Conservation (phyloP, 2,113 vertebrate species). For the Anoplopoma fimbria region DNA sequence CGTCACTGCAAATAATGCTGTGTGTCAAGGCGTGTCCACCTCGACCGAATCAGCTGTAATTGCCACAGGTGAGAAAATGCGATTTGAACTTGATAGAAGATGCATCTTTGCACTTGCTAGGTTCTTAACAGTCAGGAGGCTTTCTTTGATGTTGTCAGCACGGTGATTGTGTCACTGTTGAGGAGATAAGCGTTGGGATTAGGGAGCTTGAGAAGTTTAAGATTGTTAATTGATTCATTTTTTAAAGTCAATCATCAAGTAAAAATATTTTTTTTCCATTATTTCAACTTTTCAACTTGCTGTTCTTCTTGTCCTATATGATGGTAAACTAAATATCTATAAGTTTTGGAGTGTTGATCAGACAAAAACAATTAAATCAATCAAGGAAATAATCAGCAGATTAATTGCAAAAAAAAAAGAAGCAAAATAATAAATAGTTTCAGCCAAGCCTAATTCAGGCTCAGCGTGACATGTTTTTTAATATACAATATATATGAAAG, state of each 20-base stretch:
- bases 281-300: background rate
- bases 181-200: background rate
- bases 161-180: background rate
- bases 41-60: conserved; percentile 50
- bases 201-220: background rate
- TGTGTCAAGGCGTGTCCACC: conserved; percentile 63
- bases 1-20: conserved; percentile 72
- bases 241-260: background rate
- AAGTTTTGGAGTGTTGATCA: background rate
- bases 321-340: background rate
- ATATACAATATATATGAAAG: background rate
- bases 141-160: background rate
- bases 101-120: background rate
- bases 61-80: conserved; percentile 77
- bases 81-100: background rate
- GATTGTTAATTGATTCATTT: background rate
- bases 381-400: background rate
- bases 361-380: too few species aligned
- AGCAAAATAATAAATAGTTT: background rate
- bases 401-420: background rate
- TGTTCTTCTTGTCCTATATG: background rate
- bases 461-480: background rate
- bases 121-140: background rate
- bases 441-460: too few species aligned
- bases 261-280: background rate